A percentile compares a stretch with the other conserved stretches of the same genome.
phyloP scores from a whole-genome alignment of 1,140 invertebrate genomes.

The Limonius californicus region DNA sequence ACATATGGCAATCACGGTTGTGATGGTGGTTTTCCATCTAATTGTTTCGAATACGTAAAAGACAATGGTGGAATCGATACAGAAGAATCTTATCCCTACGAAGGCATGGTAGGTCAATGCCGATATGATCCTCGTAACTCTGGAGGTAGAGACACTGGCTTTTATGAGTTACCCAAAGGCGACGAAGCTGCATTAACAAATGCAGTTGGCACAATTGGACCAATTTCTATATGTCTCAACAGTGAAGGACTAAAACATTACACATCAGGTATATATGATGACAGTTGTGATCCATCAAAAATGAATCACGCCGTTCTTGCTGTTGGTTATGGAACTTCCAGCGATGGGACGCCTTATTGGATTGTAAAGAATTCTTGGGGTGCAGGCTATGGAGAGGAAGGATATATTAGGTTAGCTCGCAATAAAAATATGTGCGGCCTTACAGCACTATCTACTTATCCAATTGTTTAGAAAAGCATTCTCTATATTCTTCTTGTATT shows the following conservation, averaged over 20 bases:
- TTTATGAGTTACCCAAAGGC: constrained; percentile 73
- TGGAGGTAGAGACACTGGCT: constrained; percentile 82
- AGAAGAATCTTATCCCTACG: constrained; percentile 87
- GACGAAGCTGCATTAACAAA: constrained; percentile 69
- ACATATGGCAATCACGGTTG: constrained; percentile 94
- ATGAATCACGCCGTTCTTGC: constrained; percentile 87
- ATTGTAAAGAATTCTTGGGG: too few species aligned
- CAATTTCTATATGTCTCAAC: constrained; percentile 86
- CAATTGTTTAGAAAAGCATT: too few species aligned
- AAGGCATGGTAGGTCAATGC: constrained; percentile 63
- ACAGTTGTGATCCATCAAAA: constrained; percentile 59
- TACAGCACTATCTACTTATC: too few species aligned
- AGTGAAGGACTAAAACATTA: constrained; percentile 93
- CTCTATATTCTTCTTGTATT: too few species aligned
- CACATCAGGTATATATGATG: constrained; percentile 61
- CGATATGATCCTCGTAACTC: constrained; percentile 56
- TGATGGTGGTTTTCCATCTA: constrained; percentile 93
- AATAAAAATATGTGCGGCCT: too few species aligned
- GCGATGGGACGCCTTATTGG: constrained; percentile 69
- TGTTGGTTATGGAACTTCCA: constrained; percentile 76
- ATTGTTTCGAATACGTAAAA: constrained; percentile 88
- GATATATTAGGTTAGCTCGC: too few species aligned
- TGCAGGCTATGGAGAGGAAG: too few species aligned
- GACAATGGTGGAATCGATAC: constrained; percentile 86
- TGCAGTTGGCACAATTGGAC: too few species aligned